Evolutionary conservation across 2,797 vertebrate species (phyloP).

Genomic region (Hydrocynus forskahlii): DNA sequence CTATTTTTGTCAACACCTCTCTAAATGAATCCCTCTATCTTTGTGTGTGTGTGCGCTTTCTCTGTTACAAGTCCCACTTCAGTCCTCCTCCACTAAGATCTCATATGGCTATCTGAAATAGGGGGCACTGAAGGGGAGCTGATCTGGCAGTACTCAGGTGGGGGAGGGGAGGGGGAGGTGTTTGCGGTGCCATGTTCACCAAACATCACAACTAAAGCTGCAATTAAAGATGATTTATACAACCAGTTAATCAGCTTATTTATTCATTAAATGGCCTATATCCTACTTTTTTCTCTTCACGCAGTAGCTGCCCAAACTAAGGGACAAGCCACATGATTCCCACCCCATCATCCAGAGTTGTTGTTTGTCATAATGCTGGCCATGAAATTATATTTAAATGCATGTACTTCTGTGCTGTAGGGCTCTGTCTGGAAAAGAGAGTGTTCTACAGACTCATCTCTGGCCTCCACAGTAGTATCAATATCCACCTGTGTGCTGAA

Average conservation of each 20-base stretch:
- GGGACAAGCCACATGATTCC: too few species aligned
- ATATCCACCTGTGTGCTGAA: slow-evolving; percentile 90
- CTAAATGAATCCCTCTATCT: slow-evolving; percentile 3
- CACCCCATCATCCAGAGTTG: not conserved
- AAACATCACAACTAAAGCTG: not conserved
- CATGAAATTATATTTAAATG: not conserved
- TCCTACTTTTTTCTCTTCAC: too few species aligned
- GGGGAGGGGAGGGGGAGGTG: too few species aligned
- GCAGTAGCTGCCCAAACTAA: too few species aligned
- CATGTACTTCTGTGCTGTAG: slow-evolving; percentile 62
- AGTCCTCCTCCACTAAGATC: slow-evolving; percentile 19
- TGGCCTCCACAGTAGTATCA: slow-evolving; percentile 96
- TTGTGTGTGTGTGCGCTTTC: not conserved
- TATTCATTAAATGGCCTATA: not conserved
- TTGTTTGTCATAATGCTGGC: not conserved
- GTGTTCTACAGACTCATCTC: slow-evolving; percentile 96
- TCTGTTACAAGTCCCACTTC: not conserved
- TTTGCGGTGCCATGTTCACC: not conserved
- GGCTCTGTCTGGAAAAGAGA: slow-evolving; percentile 92
- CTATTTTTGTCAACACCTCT: not conserved
- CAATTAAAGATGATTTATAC: not conserved
- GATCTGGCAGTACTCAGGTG: not conserved
- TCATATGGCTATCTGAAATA: not conserved
- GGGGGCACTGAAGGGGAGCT: not conserved
- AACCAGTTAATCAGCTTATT: not conserved